Evolutionary conservation across 2,888 invertebrate genomes (phyloP).

Genomic region (Nomada ferruginata): DNA sequence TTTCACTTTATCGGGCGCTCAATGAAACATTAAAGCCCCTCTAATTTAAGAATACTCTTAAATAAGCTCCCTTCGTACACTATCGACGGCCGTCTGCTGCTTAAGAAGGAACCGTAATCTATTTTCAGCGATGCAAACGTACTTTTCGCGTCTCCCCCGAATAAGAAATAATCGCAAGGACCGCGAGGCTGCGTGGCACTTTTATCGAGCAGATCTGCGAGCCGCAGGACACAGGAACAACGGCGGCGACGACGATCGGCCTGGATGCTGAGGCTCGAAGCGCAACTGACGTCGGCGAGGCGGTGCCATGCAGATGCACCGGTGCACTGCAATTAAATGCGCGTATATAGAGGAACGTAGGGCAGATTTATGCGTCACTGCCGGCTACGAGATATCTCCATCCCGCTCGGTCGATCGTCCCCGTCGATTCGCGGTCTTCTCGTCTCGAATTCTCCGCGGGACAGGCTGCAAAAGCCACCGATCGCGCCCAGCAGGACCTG

Average conservation of each 20-base stretch:
- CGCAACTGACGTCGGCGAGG: constrained; percentile 54
- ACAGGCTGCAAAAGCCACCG: constrained; percentile 45
- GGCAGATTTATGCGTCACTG: constrained; percentile 74
- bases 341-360: constrained; percentile 58
- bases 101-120: background rate
- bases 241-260: constrained; percentile 36
- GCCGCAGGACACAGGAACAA: constrained; percentile 51
- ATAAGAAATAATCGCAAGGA: background rate
- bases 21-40: background rate
- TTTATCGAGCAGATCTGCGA: constrained; percentile 52
- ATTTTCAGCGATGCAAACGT: background rate
- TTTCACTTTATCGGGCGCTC: background rate
- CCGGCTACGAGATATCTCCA: constrained; percentile 64
- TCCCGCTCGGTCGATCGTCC: constrained; percentile 45
- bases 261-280: constrained; percentile 46
- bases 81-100: background rate
- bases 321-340: constrained; percentile 75
- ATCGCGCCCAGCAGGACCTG: constrained; percentile 44
- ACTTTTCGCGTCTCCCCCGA: too few species aligned
- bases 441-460: constrained; percentile 44
- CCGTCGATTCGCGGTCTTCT: constrained; percentile 18
- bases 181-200: constrained; percentile 16
- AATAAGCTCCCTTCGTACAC: background rate
- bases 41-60: background rate
- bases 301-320: constrained; percentile 52